Conservation (phyloP, 1,140 invertebrate species). For the Halictus rubicundus region DNA sequence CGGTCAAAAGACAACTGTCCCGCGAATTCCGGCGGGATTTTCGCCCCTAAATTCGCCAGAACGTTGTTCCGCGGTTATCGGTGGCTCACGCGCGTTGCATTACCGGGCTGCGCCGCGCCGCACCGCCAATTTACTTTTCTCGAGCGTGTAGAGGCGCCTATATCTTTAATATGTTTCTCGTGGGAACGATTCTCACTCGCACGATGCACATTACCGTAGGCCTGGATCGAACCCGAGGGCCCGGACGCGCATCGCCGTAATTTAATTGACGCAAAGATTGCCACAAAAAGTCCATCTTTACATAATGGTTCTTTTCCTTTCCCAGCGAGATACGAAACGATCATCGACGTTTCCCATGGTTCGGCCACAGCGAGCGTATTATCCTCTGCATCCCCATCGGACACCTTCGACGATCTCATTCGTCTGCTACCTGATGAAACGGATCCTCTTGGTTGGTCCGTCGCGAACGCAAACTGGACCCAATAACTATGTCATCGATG, state of each 20-base stretch:
- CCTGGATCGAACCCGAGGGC: conserved; percentile 57
- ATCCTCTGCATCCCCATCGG: background rate
- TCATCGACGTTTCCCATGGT: conserved; percentile 57
- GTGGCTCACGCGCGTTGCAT: background rate
- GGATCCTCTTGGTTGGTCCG: too few relatives aligned
- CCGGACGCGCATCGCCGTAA: conserved; percentile 63
- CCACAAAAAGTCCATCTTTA: conserved; percentile 65
- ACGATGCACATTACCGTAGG: conserved; percentile 45
- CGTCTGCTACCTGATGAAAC: background rate
- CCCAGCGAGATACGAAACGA: conserved; percentile 53
- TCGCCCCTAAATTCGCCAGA: background rate
- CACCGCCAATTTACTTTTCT: conserved; percentile 47
- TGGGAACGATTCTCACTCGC: conserved; percentile 61
- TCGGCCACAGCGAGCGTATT: conserved; percentile 16
- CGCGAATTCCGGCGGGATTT: conserved; percentile 6
- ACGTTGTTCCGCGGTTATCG: conserved; percentile 12
- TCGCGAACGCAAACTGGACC: too few relatives aligned
- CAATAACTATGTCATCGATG: too few relatives aligned
- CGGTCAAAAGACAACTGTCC: background rate
- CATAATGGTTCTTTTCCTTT: conserved; percentile 72
- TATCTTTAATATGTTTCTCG: conserved; percentile 56
- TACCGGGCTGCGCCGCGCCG: background rate
- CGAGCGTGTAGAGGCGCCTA: conserved; percentile 14
- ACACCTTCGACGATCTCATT: background rate
- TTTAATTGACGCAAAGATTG: conserved; percentile 69